Evolutionary conservation across 2,888 invertebrate species (phyloP).

Genomic region (Oxycera nigricornis): DNA sequence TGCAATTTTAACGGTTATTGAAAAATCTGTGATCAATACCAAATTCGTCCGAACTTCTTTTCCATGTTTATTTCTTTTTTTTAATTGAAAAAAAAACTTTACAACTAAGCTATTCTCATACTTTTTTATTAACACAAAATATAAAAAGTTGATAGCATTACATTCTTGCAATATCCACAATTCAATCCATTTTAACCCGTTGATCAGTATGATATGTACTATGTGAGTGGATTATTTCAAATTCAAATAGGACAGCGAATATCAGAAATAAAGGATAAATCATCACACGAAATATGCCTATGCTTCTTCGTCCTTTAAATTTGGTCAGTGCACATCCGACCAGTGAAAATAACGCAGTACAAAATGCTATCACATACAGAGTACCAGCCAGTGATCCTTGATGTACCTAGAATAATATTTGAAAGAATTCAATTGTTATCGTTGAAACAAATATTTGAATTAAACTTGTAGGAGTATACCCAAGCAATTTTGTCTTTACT

Average conservation of each 20-base stretch:
- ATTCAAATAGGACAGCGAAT: background rate
- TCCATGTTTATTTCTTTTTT: too few species aligned
- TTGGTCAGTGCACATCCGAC: slow-evolving; percentile 55
- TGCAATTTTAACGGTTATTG: too few species aligned
- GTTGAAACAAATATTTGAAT: background rate
- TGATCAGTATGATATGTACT: slow-evolving; percentile 24
- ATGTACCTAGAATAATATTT: slow-evolving; percentile 53
- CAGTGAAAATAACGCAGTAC: slow-evolving; percentile 61
- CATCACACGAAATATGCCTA: slow-evolving; percentile 10
- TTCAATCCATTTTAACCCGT: background rate
- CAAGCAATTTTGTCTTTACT: background rate
- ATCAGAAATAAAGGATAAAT: slow-evolving; percentile 4
- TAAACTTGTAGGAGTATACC: background rate
- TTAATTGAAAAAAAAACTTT: too few species aligned
- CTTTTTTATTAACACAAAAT: too few species aligned
- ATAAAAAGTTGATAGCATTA: too few species aligned
- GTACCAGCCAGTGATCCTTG: slow-evolving; percentile 61
- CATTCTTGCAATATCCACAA: too few species aligned
- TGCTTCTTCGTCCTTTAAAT: slow-evolving; percentile 4
- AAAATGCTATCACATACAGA: slow-evolving; percentile 60
- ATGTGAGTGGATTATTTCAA: slow-evolving; percentile 24
- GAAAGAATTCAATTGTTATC: too few species aligned
- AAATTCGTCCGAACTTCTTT: too few species aligned
- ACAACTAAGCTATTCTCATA: too few species aligned
- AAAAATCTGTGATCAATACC: too few species aligned